A percentile compares a stretch with the other conserved stretches of the same genome.
Evolutionary conservation across 2,888 invertebrate species (phyloP).

Genomic region (Polymixis flavicincta): DNA sequence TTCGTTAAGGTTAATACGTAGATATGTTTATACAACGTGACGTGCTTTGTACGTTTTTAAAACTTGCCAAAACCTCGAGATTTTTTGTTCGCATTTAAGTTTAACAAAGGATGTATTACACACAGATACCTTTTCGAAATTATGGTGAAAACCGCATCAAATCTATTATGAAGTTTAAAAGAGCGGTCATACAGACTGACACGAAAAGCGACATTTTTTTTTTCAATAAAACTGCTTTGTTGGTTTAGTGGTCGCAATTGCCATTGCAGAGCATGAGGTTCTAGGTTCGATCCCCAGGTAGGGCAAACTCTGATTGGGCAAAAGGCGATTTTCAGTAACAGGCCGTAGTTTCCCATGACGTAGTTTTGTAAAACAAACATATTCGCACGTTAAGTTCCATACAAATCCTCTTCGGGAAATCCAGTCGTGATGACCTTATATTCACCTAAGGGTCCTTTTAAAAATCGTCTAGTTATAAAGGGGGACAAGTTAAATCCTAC

Average conservation of each 20-base stretch:
- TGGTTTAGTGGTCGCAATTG: not conserved
- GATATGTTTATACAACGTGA: not conserved
- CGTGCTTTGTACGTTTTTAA: not conserved
- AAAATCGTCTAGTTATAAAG: constrained; percentile 53
- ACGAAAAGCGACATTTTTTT: not conserved
- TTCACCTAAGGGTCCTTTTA: constrained; percentile 3
- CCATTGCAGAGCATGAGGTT: not conserved
- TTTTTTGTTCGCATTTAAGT: not conserved
- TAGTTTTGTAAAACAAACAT: not conserved
- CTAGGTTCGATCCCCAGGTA: not conserved
- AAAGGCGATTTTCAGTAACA: not conserved
- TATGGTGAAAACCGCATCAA: not conserved
- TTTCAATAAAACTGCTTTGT: not conserved
- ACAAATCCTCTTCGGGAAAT: not conserved
- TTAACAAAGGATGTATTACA: not conserved
- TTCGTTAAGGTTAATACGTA: too few relatives aligned
- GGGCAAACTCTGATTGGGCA: not conserved
- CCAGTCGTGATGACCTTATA: too few relatives aligned
- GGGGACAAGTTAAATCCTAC: constrained; percentile 64
- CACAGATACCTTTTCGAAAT: not conserved
- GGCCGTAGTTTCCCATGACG: not conserved
- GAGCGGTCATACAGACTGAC: not conserved
- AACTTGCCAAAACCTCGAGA: not conserved
- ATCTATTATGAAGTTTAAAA: not conserved
- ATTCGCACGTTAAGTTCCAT: not conserved